phyloP scores from a whole-genome alignment of 2,888 invertebrate genomes.

The Lasioglossum morio region DNA sequence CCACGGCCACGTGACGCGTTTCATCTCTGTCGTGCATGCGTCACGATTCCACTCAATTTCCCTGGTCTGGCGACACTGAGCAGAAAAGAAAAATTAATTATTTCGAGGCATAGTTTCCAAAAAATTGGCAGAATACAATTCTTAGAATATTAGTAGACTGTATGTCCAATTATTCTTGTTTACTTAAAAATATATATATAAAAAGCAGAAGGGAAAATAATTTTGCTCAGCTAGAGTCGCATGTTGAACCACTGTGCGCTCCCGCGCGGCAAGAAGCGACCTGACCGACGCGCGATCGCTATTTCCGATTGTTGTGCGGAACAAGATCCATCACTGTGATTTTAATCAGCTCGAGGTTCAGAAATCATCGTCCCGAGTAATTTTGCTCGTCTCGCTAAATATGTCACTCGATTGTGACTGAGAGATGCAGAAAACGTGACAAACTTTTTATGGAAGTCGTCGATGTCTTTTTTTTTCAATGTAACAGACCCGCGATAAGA shows the following conservation, averaged over 20 bases:
- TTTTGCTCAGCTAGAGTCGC: background rate
- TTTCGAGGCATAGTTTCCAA: no score
- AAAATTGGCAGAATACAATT: no score
- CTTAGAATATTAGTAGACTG: no score
- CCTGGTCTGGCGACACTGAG: no score
- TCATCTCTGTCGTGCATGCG: no score
- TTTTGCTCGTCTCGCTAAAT: background rate
- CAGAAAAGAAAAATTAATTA: background rate
- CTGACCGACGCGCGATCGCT: slow-evolving; percentile 31
- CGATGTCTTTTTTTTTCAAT: background rate
- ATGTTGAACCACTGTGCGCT: background rate
- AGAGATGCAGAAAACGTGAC: background rate
- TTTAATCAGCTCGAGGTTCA: background rate
- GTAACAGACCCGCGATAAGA: background rate
- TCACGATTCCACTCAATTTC: no score
- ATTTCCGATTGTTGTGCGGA: slow-evolving; percentile 1
- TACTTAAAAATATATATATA: no score
- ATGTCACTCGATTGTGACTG: background rate
- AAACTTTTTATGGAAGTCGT: background rate
- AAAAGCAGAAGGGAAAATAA: background rate
- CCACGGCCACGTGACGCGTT: no score
- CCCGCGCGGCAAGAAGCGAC: slow-evolving; percentile 21
- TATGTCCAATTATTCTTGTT: background rate
- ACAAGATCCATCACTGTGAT: background rate
- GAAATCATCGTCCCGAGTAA: background rate